Evolutionary conservation across 2,888 invertebrate species (phyloP).

Genomic region (Drosophila diplacantha): DNA sequence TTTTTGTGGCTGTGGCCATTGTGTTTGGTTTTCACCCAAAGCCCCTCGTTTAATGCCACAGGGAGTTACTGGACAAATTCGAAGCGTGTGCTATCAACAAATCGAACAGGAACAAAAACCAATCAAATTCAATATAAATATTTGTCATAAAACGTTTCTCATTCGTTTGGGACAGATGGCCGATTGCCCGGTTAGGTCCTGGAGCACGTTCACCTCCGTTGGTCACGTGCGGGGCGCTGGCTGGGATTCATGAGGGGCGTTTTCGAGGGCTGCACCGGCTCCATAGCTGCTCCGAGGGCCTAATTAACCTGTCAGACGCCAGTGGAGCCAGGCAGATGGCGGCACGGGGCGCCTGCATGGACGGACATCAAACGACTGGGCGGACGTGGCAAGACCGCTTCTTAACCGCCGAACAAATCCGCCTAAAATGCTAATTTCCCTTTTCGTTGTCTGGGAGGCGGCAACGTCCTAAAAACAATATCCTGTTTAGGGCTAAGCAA

Average conservation of each 20-base stretch:
- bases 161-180: constrained; percentile 9
- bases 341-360: constrained; percentile 10
- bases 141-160: constrained; percentile 37
- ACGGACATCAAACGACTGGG: constrained; percentile 54
- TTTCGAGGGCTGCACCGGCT: not conserved
- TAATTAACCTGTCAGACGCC: constrained; percentile 63
- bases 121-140: constrained; percentile 51
- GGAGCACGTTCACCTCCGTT: constrained; percentile 13
- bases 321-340: constrained; percentile 19
- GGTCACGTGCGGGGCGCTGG: constrained; percentile 23
- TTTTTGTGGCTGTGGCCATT: not conserved
- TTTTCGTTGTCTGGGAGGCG: constrained; percentile 12
- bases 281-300: constrained; percentile 17
- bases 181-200: constrained; percentile 6
- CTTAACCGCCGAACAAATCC: constrained; percentile 29
- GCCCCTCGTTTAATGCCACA: not conserved
- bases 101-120: constrained; percentile 39
- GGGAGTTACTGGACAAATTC: constrained; percentile 4
- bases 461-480: constrained; percentile 47
- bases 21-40: not conserved
- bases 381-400: constrained; percentile 24
- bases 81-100: constrained; percentile 44
- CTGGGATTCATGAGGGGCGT: constrained; percentile 6
- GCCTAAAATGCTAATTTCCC: constrained; percentile 60
- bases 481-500: constrained; percentile 52